Evolutionary conservation across 2,888 invertebrate species (phyloP).

Genomic region (Calephelis perditalis): DNA sequence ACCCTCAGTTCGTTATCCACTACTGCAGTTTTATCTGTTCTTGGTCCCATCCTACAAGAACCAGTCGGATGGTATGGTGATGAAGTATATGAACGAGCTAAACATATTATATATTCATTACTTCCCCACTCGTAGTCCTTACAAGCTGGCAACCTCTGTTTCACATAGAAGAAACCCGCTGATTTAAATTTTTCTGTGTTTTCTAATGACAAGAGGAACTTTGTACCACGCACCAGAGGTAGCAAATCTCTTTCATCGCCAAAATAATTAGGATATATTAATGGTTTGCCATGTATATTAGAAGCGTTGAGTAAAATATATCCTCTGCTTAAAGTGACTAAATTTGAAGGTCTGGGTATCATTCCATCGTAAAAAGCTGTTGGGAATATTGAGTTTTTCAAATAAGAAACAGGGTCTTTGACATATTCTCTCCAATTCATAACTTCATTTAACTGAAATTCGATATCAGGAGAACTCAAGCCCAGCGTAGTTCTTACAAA

Average conservation of each 20-base stretch:
- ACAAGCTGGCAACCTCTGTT: constrained; percentile 77
- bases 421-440: constrained; percentile 68
- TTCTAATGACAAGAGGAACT: constrained; percentile 75
- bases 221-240: constrained; percentile 77
- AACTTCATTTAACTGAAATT: constrained; percentile 73
- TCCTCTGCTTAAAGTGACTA: constrained; percentile 81
- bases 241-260: constrained; percentile 75
- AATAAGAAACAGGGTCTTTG: constrained; percentile 62
- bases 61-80: constrained; percentile 66
- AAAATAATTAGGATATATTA: constrained; percentile 83
- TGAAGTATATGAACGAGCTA: constrained; percentile 77
- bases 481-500: constrained; percentile 73
- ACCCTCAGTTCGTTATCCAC: too few species aligned
- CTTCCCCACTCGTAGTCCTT: constrained; percentile 72
- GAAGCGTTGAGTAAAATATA: constrained; percentile 72
- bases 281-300: constrained; percentile 83
- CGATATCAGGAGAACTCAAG: constrained; percentile 79
- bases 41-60: constrained; percentile 73
- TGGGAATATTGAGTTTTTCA: constrained; percentile 59
- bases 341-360: constrained; percentile 73
- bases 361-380: constrained; percentile 79
- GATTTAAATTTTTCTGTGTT: constrained; percentile 75
- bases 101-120: constrained; percentile 81
- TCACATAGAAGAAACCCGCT: constrained; percentile 72
- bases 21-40: constrained; percentile 50